Evolutionary conservation across 2,888 invertebrate genomes (phyloP).

Genomic region (Scrobipalpa atriplicella): DNA sequence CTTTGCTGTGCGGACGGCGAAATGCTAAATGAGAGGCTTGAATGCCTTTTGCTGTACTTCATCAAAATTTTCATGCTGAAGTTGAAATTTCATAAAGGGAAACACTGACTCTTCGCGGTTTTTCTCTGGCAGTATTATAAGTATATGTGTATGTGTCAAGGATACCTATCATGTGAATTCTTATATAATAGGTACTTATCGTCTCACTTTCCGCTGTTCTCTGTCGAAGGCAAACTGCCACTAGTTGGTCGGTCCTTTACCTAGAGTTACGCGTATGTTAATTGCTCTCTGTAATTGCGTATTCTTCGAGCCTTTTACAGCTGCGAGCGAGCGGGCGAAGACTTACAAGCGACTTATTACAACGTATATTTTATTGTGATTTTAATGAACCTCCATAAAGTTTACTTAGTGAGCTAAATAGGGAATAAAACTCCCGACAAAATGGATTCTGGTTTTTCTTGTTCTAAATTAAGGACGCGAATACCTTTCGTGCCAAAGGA

Average conservation of each 20-base stretch:
- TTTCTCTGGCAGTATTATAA: not conserved
- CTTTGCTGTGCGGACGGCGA: constrained; percentile 16
- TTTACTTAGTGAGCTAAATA: constrained; percentile 20
- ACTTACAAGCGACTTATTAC: constrained; percentile 28
- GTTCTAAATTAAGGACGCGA: not conserved
- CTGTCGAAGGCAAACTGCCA: constrained; percentile 3
- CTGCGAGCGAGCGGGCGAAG: constrained; percentile 19
- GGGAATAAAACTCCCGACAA: not conserved
- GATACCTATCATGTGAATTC: not conserved
- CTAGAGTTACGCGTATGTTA: constrained; percentile 24
- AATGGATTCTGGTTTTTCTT: not conserved
- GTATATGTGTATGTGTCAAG: not conserved
- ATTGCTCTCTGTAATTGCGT: constrained; percentile 27
- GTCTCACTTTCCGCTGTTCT: not conserved
- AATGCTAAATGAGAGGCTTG: constrained; percentile 5
- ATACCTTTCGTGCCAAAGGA: not conserved
- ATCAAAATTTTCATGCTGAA: constrained; percentile 9
- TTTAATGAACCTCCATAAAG: constrained; percentile 36
- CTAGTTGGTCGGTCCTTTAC: not conserved
- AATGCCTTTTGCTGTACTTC: constrained; percentile 8
- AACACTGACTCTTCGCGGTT: not conserved
- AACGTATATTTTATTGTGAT: constrained; percentile 40
- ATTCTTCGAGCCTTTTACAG: constrained; percentile 22
- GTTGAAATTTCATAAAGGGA: not conserved
- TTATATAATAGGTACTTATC: not conserved